These are phyloP conservation scores for Empidonax alnorum DNA, from an alignment of 2,113 vertebrate genomes.

Conservation along the genomic window DNA sequence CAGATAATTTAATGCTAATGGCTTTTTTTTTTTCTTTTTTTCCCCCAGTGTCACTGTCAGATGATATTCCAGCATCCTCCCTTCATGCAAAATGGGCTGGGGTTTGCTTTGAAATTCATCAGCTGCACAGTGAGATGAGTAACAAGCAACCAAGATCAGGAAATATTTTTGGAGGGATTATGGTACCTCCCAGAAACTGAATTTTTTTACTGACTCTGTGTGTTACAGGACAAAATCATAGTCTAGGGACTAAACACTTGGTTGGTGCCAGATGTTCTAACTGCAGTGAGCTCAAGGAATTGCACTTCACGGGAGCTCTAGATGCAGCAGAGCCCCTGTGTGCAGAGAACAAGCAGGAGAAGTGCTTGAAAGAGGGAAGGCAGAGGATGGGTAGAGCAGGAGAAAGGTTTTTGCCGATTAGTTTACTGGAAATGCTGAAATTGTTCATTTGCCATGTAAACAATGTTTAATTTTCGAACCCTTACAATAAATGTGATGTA, in stretches of 20 bases:
- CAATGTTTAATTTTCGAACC: neutral
- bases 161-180: neutral
- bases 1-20: conserved; percentile 53
- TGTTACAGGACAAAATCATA: neutral
- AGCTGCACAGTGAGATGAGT: neutral
- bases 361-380: neutral
- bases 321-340: accelerated
- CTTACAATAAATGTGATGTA: neutral
- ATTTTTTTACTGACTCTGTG: neutral
- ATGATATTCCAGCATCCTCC: neutral
- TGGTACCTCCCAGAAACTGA: neutral
- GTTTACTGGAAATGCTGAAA: neutral
- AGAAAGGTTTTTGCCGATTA: neutral
- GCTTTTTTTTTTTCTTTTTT: neutral
- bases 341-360: neutral
- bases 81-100: neutral
- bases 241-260: neutral
- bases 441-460: neutral
- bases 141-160: neutral
- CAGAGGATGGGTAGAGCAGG: neutral
- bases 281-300: neutral
- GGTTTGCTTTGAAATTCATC: neutral
- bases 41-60: neutral
- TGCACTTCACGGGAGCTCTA: neutral
- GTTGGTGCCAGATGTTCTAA: neutral